Evolutionary conservation across 2,888 invertebrate species (phyloP), one percentile per base, ranked within the genome.

Genomic region (Habrosyne pyritoides): DNA sequence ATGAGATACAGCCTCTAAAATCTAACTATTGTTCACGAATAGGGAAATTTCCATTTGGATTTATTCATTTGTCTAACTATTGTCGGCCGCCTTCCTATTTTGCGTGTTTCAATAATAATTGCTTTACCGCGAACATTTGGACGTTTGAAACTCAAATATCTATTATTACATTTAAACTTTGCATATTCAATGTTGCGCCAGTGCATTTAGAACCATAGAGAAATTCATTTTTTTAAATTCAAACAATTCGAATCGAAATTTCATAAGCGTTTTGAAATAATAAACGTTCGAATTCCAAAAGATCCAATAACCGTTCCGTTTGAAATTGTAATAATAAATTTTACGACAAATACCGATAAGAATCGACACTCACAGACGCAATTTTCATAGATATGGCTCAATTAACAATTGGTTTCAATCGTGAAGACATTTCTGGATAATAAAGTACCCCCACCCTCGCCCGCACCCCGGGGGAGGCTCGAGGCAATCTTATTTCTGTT

Each of bases 331-430:
- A 78, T 79, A 85, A 88, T 91, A 91, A 90, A 89, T 90, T 87
- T 83, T 83, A 87, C 88, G 88, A 84, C 86, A 82, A 86, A 87
- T 86, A 81, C 85, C 89, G 91, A 90, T 91, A 90, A 89, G 89
- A 86, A 90, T 91, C 91, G 87, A 78, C 77, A 76, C 80, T 81
- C 81, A 85, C 85, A 84, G 87, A 87, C 88, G 87, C 87, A 86
- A 90, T 89, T 91, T 88, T 91, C 91, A 89, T 89, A 91, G 92
- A 92, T 91, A 92, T 88, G 86, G 89, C 92, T 92, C 92, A 91
- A 92, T 91, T 92, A 91, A 92, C 92, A 91, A 91, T 90, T 86
- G 92, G 89, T 90, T 91, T 91, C 91, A 91, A 91, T 91, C 91
- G 90, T 79, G 89, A 90, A 89, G 90, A 91, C 91, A 88, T 89